Evolutionary conservation across 2,888 invertebrate genomes (phyloP), one percentile per base, ranked within the genome.

Genomic region (Nephrotoma guestfalica): DNA sequence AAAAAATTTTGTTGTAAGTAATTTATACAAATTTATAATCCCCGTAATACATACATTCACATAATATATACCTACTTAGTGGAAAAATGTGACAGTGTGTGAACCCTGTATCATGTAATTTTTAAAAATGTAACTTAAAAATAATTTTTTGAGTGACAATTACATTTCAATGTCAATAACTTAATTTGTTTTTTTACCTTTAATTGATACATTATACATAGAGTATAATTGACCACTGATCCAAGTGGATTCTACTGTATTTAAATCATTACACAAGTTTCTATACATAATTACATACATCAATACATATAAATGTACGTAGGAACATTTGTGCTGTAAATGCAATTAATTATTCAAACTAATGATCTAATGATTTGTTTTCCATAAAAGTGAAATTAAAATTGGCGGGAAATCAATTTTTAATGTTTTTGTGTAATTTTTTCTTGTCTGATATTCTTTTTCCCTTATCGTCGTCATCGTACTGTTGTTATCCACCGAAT

Each of bases 361-460:
- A 84, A 84, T 13, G 11, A 47, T 13, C 11, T 47, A 13, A 13
- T 42, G 42, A 84, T 84, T 84, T 84, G 15, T 41, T 84, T 41
- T 41, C 41, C 41, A 41, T 84, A 84, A 41, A 84, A 84, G 41
- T 84, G 41, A 41, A 85, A 30, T 85, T 43, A 43, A 85, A 85
- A 85, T 85, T 85, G 85, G 85, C 85, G 85, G 85, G 85, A 85
- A 85, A 85, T 85, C 85, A 85, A 85, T 85, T 43, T 85, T 43
- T 41, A 43, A 43, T 43, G 18, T 41, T 84, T 71, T 84, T 84
- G 41, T 84, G 84, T 41, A 84, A 41, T 84, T 84, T 84, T 71
- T 71, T 71, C 71, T 71, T 71, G 71, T 71, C 71, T 71, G 71
- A 84, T 84, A 42, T 84, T 84, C 84, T 84, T 84, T 84, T 84